Percentiles rank a stretch among this genome's conserved stretches.
These are phyloP conservation scores for Gnathonemus echidnorhynchus DNA, from an alignment of 2,113 vertebrate species.

Conservation along the genomic window DNA sequence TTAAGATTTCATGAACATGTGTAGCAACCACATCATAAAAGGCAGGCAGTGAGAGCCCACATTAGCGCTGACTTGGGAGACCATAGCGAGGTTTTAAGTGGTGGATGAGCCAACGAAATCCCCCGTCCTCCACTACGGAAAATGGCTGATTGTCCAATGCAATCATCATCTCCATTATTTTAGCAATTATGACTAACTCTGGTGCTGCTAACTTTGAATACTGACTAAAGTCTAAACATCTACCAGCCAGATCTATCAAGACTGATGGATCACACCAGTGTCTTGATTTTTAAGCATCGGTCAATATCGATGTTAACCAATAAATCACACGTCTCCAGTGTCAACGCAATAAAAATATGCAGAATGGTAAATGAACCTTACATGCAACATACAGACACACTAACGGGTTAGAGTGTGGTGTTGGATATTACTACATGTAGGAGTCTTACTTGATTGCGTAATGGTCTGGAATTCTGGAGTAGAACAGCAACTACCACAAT, in stretches of 20 bases:
- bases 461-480: neutral
- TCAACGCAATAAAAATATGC: neutral
- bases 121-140: neutral
- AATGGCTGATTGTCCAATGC: neutral
- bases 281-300: neutral
- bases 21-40: neutral
- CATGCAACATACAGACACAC: neutral
- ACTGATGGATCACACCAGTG: neutral
- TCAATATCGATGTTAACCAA: neutral
- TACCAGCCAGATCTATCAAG: neutral
- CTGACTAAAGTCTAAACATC: neutral
- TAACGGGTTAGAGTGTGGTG: neutral
- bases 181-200: neutral
- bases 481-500: neutral
- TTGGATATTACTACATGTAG: neutral
- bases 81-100: neutral
- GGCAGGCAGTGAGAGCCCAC: neutral
- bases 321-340: neutral
- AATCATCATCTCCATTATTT: neutral
- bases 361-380: neutral
- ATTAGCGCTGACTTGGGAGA: neutral
- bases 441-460: neutral
- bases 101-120: neutral
- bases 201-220: neutral
- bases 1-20: neutral